Percentiles rank a stretch among this genome's conserved stretches.
phyloP scores from a whole-genome alignment of 1,140 invertebrate species.

The Brachionus rotundiformis region DNA sequence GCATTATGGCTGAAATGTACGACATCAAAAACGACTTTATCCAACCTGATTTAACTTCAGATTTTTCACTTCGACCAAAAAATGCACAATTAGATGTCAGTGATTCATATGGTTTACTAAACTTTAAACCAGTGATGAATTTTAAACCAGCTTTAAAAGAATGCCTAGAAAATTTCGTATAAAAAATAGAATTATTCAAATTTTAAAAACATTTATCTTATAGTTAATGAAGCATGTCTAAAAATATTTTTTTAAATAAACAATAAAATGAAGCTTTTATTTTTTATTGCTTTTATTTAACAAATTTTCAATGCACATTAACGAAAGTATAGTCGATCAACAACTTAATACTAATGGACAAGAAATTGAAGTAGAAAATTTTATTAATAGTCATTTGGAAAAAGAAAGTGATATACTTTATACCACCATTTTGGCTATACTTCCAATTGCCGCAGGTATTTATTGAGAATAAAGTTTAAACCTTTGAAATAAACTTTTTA shows the following conservation, averaged over 20 bases:
- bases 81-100: constrained; percentile 63
- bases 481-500: background rate
- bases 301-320: background rate
- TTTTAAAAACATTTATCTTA: background rate
- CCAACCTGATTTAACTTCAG: constrained; percentile 56
- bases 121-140: constrained; percentile 26
- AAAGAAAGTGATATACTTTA: background rate
- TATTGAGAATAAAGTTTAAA: background rate
- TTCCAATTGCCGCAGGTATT: background rate
- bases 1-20: constrained; percentile 65
- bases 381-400: background rate
- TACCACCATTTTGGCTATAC: background rate
- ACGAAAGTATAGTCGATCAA: background rate
- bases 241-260: background rate
- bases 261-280: background rate
- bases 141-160: constrained; percentile 46
- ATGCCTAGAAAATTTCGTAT: constrained; percentile 43
- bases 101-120: background rate
- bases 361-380: constrained; percentile 1
- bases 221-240: background rate
- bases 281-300: background rate
- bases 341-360: background rate
- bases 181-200: constrained; percentile 17
- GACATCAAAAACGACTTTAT: constrained; percentile 62
- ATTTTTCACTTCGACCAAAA: constrained; percentile 63